Evolutionary conservation across 2,797 vertebrate genomes (phyloP).

Genomic region (Distichodus sexfasciatus): DNA sequence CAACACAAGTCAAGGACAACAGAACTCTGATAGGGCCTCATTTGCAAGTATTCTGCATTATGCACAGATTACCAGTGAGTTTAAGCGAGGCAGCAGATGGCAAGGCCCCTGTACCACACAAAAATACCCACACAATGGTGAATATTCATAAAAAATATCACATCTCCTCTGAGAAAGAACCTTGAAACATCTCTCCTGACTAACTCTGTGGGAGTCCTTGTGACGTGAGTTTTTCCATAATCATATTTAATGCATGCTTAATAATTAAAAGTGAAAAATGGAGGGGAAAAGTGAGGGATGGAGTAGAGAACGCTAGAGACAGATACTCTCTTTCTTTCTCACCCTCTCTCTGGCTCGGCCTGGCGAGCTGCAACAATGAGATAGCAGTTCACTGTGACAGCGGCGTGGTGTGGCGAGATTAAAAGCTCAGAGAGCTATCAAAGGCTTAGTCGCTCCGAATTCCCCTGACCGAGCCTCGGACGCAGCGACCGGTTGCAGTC

Average conservation of each 20-base stretch:
- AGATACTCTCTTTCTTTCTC: not conserved
- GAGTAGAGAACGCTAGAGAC: not conserved
- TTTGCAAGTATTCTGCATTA: conserved; percentile 10
- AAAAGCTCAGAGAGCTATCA: conserved; percentile 75
- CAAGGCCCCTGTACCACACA: not conserved
- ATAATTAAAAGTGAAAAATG: not conserved
- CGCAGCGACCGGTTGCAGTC: not conserved
- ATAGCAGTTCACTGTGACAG: conserved; percentile 71
- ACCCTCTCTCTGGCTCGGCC: conserved; percentile 30
- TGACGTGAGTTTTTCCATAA: not conserved
- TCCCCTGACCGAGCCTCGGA: conserved; percentile 55
- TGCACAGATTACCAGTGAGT: not conserved
- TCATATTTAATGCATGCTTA: not conserved
- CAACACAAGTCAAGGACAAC: conserved; percentile 27
- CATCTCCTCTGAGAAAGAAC: not conserved
- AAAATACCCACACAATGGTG: not conserved
- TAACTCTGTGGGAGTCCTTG: not conserved
- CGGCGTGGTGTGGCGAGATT: conserved; percentile 64
- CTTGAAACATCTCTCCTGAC: not conserved
- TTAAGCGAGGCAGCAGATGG: conserved; percentile 16
- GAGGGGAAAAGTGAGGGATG: not conserved
- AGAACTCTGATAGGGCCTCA: not conserved
- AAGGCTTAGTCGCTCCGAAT: conserved; percentile 69
- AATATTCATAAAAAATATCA: conserved; percentile 6
- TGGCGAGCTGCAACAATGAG: conserved; percentile 66